phyloP scores from a whole-genome alignment of 2,888 invertebrate species.

The Drosophila nigritarsus region DNA sequence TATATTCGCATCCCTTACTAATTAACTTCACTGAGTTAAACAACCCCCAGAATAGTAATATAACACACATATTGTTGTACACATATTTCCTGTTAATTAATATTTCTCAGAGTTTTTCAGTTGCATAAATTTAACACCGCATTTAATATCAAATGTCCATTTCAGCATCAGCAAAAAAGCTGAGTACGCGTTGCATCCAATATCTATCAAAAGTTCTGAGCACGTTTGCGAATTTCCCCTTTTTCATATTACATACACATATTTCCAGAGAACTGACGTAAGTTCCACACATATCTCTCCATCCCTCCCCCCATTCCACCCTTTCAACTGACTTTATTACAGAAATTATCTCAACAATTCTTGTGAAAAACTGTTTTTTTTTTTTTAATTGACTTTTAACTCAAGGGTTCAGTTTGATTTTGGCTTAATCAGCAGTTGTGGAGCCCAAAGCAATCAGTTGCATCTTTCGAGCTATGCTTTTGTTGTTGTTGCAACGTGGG shows the following conservation, averaged over 20 bases:
- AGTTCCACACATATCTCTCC: background rate
- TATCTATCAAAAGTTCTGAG: background rate
- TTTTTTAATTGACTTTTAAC: slow-evolving; percentile 12
- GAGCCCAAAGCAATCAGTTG: slow-evolving; percentile 28
- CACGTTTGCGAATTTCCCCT: slow-evolving; percentile 26
- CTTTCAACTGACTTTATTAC: background rate
- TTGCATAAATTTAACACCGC: background rate
- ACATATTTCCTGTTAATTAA: slow-evolving; percentile 8
- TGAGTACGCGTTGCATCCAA: slow-evolving; percentile 18
- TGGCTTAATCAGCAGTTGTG: slow-evolving; percentile 60
- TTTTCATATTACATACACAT: slow-evolving; percentile 7
- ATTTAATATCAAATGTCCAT: slow-evolving; percentile 9
- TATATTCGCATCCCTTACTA: background rate
- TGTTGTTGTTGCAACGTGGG: slow-evolving; percentile 4
- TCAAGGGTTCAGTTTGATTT: slow-evolving; percentile 28
- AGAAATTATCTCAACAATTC: slow-evolving; percentile 24
- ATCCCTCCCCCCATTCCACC: too few species aligned
- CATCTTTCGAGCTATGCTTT: slow-evolving; percentile 22
- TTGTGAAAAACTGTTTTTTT: slow-evolving; percentile 12
- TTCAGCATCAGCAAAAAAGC: slow-evolving; percentile 22
- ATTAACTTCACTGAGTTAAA: background rate
- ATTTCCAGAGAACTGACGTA: slow-evolving; percentile 27
- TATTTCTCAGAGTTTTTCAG: background rate
- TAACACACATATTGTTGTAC: background rate
- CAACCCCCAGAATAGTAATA: background rate